Evolutionary conservation across 2,888 invertebrate species (phyloP), one percentile per base, ranked within the genome.

Genomic region (Stenurella melanura): DNA sequence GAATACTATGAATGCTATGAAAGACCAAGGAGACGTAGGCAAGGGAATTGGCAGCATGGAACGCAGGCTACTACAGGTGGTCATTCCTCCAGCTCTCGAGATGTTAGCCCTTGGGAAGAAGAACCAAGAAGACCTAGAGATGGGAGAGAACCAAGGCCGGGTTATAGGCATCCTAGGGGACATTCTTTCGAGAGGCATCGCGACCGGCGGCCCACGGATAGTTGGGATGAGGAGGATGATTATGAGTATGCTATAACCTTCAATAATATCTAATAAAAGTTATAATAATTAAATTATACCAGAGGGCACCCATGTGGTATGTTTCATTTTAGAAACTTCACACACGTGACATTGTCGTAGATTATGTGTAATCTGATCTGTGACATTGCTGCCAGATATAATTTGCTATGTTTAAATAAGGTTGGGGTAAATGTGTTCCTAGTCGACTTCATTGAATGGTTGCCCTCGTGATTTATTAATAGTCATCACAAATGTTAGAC

Each of bases 101-200:
- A 96, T 87, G 93, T 94, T 21, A 95, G 96, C 64, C 95, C 95
- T 1, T 96, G 96, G 96, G 95, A 96, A 78, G 96, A 96, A 81
- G 90, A 92, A 79, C 91, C 92, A 7, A 86, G 91, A 10, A 66
- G 90, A 90, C 26, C 75, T 60, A 87, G 89, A 76, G 89, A 89
- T 80, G 88, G 30, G 17, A 81, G 77, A 42, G 83, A 71, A 85
- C 89, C 79, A 87, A 89, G 74, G 85, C 89, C 75, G 83, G 90
- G 72, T 80, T 90, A 78, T 87, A 90, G 78, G 89, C 90, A 81
- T 89, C 86, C 83, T 81, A 88, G 89, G 82, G 83, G 88, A 83
- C 83, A 87, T 87, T 83, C 87, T 75, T 85, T 88, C 82, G 88
- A 89, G 71, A 85, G 88, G 82, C 86, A 86, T 81, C 88, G 92